A percentile compares a stretch with the other conserved stretches of the same genome.
phyloP scores from a whole-genome alignment of 2,888 invertebrate genomes.

The Dioctria rufipes region DNA sequence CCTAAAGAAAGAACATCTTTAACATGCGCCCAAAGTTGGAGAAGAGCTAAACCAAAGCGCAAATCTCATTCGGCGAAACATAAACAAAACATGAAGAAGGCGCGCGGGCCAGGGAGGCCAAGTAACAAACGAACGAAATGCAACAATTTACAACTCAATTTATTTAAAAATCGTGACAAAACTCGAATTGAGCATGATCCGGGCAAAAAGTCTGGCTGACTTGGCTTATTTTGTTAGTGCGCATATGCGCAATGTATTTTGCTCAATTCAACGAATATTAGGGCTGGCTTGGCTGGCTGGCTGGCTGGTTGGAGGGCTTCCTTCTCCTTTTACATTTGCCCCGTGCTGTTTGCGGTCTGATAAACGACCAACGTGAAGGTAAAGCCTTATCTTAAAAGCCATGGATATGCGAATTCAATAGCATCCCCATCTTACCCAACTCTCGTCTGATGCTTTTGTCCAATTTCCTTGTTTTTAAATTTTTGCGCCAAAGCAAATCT shows the following conservation, averaged over 20 bases:
- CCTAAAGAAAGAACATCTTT: conserved; percentile 4
- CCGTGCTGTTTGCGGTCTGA: conserved; percentile 50
- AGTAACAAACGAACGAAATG: conserved; percentile 50
- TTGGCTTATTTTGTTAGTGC: neutral
- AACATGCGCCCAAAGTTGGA: neutral
- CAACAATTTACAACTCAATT: conserved; percentile 61
- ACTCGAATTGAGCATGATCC: conserved; percentile 56
- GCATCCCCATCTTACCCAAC: conserved; percentile 14
- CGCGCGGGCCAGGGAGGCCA: neutral
- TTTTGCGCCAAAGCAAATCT: conserved; percentile 13
- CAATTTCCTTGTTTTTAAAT: conserved; percentile 50
- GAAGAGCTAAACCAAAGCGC: neutral
- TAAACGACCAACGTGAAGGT: conserved; percentile 47
- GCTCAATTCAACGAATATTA: too few species aligned
- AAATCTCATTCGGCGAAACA: neutral
- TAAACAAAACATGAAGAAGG: neutral
- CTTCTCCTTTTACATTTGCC: conserved; percentile 16
- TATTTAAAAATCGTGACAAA: conserved; percentile 61
- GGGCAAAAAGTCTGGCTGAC: conserved; percentile 7
- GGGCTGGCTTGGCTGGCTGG: too few species aligned
- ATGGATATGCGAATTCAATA: conserved; percentile 37
- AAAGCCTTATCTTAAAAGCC: conserved; percentile 31
- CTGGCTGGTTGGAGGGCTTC: neutral
- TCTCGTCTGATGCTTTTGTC: neutral
- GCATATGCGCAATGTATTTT: too few species aligned